A percentile compares a stretch with the other conserved stretches of the same genome.
Evolutionary conservation across 2,113 vertebrate genomes (phyloP).

Genomic region (Baryphthengus martii): DNA sequence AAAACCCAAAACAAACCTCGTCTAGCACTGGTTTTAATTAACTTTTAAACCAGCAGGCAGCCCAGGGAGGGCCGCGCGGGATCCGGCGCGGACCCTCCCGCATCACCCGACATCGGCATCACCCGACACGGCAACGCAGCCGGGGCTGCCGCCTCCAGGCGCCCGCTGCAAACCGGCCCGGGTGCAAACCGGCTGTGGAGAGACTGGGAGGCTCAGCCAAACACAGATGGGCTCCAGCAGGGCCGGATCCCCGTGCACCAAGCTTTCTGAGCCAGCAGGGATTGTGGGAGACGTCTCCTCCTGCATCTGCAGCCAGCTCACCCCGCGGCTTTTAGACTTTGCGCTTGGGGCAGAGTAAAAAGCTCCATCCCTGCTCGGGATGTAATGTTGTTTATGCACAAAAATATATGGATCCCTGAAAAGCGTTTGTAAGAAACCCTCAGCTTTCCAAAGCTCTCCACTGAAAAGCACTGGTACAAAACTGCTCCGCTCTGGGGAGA

Average conservation of each 20-base stretch:
- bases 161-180: background rate
- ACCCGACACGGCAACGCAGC: rapidly evolving
- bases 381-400: background rate
- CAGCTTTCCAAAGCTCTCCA: background rate
- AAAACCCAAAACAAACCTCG: background rate
- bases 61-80: background rate
- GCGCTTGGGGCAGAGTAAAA: background rate
- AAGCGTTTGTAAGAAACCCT: background rate
- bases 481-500: no score
- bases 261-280: background rate
- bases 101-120: no score
- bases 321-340: background rate
- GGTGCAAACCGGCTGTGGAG: background rate
- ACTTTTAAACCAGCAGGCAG: background rate
- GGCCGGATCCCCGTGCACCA: background rate
- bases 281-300: background rate
- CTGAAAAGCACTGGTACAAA: background rate
- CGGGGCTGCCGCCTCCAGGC: background rate
- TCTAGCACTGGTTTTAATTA: background rate
- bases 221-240: background rate
- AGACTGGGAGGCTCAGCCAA: background rate
- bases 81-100: rapidly evolving
- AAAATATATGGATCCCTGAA: background rate
- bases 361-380: background rate
- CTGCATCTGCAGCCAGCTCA: background rate